A percentile compares a stretch with the other conserved stretches of the same genome.
phyloP scores from a whole-genome alignment of 2,113 vertebrate species.

The Anhinga anhinga region DNA sequence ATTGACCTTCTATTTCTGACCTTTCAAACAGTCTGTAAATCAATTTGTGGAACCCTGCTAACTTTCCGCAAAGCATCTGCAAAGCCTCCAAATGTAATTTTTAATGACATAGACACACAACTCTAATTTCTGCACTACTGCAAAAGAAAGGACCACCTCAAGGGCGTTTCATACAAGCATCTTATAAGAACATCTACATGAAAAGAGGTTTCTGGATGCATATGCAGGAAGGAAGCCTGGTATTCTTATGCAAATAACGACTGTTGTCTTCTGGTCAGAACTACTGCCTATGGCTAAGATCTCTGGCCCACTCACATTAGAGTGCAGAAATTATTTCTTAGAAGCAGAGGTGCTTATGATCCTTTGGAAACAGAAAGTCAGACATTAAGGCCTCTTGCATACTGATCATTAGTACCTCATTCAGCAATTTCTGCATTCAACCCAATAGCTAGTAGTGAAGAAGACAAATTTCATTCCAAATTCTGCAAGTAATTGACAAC shows the following conservation, averaged over 20 bases:
- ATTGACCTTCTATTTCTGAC: constrained; percentile 41
- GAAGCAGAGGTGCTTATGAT: not conserved
- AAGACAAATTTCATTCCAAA: not conserved
- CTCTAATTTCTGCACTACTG: constrained; percentile 21
- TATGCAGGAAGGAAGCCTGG: not conserved
- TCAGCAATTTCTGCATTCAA: not conserved
- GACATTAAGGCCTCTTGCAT: not conserved
- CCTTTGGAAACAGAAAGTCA: not conserved
- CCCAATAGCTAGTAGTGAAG: not conserved
- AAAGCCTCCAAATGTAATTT: constrained; percentile 42
- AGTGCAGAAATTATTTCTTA: not conserved
- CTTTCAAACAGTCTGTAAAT: constrained; percentile 60
- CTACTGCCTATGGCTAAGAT: not conserved
- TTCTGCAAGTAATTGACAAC: not conserved
- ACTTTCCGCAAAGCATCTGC: constrained; percentile 10
- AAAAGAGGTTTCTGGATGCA: not conserved
- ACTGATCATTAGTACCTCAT: not conserved
- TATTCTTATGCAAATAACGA: not conserved
- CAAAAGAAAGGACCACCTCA: not conserved
- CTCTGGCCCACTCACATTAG: not conserved
- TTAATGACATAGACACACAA: constrained; percentile 14
- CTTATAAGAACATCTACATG: not conserved
- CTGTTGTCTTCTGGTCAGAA: not conserved
- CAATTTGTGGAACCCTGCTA: constrained; percentile 56
- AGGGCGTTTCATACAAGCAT: not conserved